phyloP scores from a whole-genome alignment of 2,113 vertebrate genomes.

The Lophotis ruficrista region DNA sequence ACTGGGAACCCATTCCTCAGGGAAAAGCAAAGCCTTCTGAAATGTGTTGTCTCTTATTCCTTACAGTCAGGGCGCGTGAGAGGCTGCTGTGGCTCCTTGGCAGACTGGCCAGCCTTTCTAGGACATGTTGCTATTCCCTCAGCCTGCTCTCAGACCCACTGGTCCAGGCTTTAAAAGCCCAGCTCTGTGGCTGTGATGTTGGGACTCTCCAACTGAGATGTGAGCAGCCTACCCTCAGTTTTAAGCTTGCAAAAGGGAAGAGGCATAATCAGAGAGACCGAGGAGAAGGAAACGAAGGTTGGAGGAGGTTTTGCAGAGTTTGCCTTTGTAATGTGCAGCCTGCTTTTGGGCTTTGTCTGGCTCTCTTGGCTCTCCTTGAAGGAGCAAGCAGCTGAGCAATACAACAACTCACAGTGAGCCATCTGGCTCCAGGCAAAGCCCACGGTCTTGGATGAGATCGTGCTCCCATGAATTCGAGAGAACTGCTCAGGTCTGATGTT shows the following conservation, averaged over 20 bases:
- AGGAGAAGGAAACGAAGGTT: not conserved
- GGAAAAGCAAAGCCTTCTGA: not conserved
- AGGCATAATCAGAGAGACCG: not conserved
- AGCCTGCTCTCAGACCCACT: not conserved
- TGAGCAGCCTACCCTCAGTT: not conserved
- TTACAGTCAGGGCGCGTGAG: not conserved
- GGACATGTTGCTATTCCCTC: not conserved
- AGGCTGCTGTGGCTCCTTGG: not conserved
- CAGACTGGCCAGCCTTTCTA: not conserved
- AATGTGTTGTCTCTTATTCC: not conserved
- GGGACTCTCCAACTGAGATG: not conserved
- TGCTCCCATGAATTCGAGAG: not conserved
- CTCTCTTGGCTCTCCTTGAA: not conserved
- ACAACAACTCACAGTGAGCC: not conserved
- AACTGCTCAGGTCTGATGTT: not conserved
- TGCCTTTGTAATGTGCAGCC: not conserved
- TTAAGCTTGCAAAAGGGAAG: not conserved
- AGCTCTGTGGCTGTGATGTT: not conserved
- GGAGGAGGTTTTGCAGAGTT: not conserved
- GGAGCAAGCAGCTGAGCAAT: not conserved
- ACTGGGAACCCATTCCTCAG: not conserved
- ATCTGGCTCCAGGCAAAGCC: not conserved
- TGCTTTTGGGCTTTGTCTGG: not conserved
- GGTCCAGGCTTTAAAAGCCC: not conserved
- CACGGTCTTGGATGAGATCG: not conserved